Conservation (phyloP, 2,888 invertebrate species). For the Melieria crassipennis region DNA sequence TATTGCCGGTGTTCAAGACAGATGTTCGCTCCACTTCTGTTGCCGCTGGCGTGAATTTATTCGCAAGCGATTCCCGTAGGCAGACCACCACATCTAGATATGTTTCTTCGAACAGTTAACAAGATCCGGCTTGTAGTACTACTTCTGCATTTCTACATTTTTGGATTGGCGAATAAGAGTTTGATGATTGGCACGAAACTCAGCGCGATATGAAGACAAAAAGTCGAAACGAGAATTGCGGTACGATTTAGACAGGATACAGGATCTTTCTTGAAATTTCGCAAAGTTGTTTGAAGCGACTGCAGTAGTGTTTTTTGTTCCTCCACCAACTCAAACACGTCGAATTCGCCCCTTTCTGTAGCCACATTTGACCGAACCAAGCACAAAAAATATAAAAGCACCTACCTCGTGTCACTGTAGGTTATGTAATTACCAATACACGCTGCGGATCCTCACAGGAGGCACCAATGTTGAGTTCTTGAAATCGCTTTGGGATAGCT, state of each 20-base stretch:
- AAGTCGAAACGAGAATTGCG: neutral
- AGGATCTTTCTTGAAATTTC: slow-evolving; percentile 13
- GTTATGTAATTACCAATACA: neutral
- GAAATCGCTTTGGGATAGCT: too few relatives aligned
- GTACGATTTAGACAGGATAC: neutral
- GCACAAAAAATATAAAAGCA: neutral
- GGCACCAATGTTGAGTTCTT: slow-evolving; percentile 3
- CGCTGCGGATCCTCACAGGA: neutral
- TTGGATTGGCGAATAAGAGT: neutral
- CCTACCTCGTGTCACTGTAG: slow-evolving; percentile 4
- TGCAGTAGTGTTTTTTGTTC: neutral
- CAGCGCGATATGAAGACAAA: neutral
- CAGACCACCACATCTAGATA: slow-evolving; percentile 4
- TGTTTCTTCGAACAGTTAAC: slow-evolving; percentile 15
- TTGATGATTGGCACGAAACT: slow-evolving; percentile 2
- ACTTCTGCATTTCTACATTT: neutral
- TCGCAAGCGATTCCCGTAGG: slow-evolving; percentile 3
- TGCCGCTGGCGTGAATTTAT: neutral
- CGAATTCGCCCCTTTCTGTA: too few relatives aligned
- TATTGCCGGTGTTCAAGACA: neutral
- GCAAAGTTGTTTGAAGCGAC: neutral
- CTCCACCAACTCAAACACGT: neutral
- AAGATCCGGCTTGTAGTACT: neutral
- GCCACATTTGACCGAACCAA: neutral
- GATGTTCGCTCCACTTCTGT: neutral